phyloP scores from a whole-genome alignment of 2,797 vertebrate genomes.

The Anguilla anguilla region DNA sequence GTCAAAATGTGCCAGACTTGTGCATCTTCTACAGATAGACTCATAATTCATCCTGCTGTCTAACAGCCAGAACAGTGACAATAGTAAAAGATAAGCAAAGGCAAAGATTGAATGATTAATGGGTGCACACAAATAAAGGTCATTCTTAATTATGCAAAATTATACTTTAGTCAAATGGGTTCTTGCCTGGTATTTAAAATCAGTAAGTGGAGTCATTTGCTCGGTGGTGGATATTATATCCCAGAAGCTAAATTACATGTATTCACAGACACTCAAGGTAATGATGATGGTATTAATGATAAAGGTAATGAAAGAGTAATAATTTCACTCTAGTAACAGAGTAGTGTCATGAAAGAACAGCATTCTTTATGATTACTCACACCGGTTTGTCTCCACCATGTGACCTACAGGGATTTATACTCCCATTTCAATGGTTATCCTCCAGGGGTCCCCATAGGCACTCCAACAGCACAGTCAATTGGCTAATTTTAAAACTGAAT shows the following conservation, averaged over 20 bases:
- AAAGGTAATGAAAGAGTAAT: neutral
- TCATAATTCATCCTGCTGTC: neutral
- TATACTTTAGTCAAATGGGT: neutral
- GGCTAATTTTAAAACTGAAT: too few species aligned
- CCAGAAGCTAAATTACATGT: neutral
- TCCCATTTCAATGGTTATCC: too few species aligned
- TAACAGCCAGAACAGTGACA: neutral
- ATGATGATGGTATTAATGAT: neutral
- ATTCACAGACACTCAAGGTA: neutral
- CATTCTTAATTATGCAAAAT: neutral
- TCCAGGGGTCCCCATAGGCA: too few species aligned
- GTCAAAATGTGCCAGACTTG: conserved; percentile 14
- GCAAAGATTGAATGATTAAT: conserved; percentile 1
- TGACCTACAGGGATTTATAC: too few species aligned
- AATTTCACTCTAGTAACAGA: neutral
- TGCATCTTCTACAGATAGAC: neutral
- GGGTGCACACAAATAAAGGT: neutral
- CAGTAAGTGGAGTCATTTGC: neutral
- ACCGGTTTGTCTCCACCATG: neutral
- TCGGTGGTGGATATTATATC: neutral
- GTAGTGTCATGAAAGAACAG: neutral
- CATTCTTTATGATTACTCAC: neutral
- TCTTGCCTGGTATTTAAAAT: neutral
- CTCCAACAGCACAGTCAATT: too few species aligned
- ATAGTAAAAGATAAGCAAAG: neutral